phyloP scores from a whole-genome alignment of 2,888 invertebrate species.

The Vesta saturnalis region DNA sequence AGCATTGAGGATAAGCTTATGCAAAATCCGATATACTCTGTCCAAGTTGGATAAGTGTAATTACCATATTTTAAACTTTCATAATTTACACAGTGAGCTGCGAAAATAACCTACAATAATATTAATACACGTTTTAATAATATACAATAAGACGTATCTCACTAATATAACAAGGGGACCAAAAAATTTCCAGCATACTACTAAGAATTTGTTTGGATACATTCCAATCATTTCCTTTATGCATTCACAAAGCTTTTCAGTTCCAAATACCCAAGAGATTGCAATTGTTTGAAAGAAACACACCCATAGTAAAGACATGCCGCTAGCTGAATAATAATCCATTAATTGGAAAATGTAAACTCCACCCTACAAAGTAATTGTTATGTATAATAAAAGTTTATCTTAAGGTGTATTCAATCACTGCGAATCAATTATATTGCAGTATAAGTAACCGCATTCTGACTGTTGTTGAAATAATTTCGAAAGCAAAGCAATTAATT shows the following conservation, averaged over 20 bases:
- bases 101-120: conserved; percentile 69
- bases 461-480: background rate
- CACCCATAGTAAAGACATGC: conserved; percentile 69
- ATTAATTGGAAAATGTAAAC: conserved; percentile 92
- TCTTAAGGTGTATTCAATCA: too few relatives aligned
- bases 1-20: conserved; percentile 73
- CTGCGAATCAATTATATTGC: too few relatives aligned
- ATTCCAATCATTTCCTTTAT: conserved; percentile 73
- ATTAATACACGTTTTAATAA: background rate
- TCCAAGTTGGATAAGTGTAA: conserved; percentile 71
- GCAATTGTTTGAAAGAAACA: conserved; percentile 71
- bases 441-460: too few relatives aligned
- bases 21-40: conserved; percentile 68
- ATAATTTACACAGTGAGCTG: conserved; percentile 70
- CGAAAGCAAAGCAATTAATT: background rate
- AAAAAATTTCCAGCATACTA: conserved; percentile 69
- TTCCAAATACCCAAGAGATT: conserved; percentile 70
- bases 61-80: conserved; percentile 68
- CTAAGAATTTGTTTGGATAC: conserved; percentile 66
- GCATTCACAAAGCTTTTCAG: conserved; percentile 68
- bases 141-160: conserved; percentile 47
- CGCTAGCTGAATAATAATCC: conserved; percentile 74
- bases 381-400: background rate
- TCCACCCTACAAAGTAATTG: conserved; percentile 72
- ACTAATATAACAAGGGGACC: conserved; percentile 71